Base-by-base conservation (phyloP, 2,888 invertebrate species). In the Endomychus coccineus region DNA sequence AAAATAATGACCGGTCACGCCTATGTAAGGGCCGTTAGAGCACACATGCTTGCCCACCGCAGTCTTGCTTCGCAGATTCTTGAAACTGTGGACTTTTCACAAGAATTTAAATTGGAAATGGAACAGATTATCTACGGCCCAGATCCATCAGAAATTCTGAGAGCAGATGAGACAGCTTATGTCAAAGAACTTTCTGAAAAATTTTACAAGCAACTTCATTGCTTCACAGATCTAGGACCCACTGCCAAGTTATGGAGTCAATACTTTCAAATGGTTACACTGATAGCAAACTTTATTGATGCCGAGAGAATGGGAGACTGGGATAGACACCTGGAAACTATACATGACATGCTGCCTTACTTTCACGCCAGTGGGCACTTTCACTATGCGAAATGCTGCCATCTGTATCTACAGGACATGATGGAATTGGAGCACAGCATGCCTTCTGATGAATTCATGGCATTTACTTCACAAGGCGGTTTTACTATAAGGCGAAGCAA, bases 371-470 rank as follows among this genome's bases (percentile, higher is more conserved):
- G 25, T 28, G 61, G 61, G 10, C 56, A 66, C 56, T 58, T 27
- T 31, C 44, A 19, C 2, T 59, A 62, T 44, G 54, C 58, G 9
- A 58, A 57, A 43, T 51, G 46, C 21, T 39, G 37, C 6, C 55
- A 58, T 14, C 24, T 61, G n/a, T 61, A 59, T 46, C 36, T 63
- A 5, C 64, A 64, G 51, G 58, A 62, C 43, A 62, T 62, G 59
- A 16, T 14, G 3, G 14, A 37, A 12, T 45, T 59, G 22, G 13
- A 43, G 30, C 29, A 37, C 27, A 43, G 36, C 38, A 55, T 50
- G 45, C n/a, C 34, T 3, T 13, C 38, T 17, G 14, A 16, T n/a
- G 51, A 52, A n/a, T n/a, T n/a, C n/a, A n/a, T n/a, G n/a, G n/a
- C n/a, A n/a, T n/a, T n/a, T n/a, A n/a, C n/a, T n/a, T n/a, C n/a